Evolutionary conservation across 2,888 invertebrate species (phyloP).

Genomic region (Leptarthrus brevirostris): DNA sequence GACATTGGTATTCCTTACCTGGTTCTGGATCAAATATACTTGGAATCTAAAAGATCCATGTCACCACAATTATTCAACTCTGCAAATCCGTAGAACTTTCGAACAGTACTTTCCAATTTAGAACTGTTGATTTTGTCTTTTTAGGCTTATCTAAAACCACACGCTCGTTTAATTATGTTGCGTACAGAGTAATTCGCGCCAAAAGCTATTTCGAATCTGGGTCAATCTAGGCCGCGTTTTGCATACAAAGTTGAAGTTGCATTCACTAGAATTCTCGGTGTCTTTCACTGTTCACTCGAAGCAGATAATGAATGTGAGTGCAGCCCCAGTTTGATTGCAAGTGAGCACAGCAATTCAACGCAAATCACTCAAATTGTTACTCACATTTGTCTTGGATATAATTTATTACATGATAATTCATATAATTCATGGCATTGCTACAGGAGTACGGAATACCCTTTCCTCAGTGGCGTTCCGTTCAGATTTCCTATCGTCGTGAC

Average conservation of each 20-base stretch:
- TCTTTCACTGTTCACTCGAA: constrained; percentile 59
- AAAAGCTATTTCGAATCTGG: constrained; percentile 47
- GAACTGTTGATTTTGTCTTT: constrained; percentile 4
- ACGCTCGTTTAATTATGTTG: constrained; percentile 24
- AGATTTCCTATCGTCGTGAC: constrained; percentile 26
- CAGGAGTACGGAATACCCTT: constrained; percentile 6
- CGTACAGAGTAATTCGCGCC: constrained; percentile 42
- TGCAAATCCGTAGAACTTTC: constrained; percentile 18
- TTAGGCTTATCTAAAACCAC: constrained; percentile 24
- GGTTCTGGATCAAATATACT: not conserved
- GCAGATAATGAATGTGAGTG: constrained; percentile 55
- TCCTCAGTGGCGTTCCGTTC: not conserved
- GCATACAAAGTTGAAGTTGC: constrained; percentile 42
- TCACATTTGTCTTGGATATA: not conserved
- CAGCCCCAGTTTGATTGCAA: constrained; percentile 58
- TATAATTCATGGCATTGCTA: not conserved
- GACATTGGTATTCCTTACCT: constrained; percentile 27
- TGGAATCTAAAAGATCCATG: not conserved
- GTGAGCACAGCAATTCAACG: constrained; percentile 49
- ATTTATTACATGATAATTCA: no score
- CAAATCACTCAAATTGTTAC: constrained; percentile 50
- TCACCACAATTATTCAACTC: not conserved
- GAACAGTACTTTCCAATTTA: constrained; percentile 23
- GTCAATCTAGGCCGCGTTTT: constrained; percentile 44
- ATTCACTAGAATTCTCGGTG: constrained; percentile 31